Base-by-base conservation (phyloP, 2,113 vertebrate species). In the Gymnocephalus cernua region DNA sequence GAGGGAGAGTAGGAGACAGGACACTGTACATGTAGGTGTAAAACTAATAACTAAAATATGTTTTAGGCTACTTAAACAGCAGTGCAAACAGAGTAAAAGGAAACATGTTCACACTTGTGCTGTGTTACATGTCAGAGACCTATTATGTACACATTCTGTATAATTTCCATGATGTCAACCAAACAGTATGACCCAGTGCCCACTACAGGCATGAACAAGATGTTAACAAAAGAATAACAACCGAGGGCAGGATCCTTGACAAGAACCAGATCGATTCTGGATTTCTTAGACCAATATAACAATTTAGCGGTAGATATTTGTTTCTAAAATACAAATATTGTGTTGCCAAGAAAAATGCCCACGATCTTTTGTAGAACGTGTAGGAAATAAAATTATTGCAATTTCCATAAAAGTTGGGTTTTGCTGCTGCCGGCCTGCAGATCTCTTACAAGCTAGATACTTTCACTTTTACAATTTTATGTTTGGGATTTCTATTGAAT, bases 21-120 rank as follows among this genome's bases (percentile, higher is more conserved):
- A n/a, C 25, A 3, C 23, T 63, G 56, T n/a, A n/a, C n/a, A 6
- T 9, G 14, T 23, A 14, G n/a, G 1, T 21, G 15, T 12, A 56
- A 62, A 83, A 63, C 2, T 21, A 53, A 64, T 1, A 63, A 57
- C n/a, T 41, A 29, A 48, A 59, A 71, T 29, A 18, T 65, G 25
- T 9, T 80, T 78, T 44, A n/a, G n/a, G n/a, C n/a, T n/a, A 68
- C 12, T 57, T 19, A 21, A 48, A 23, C 1, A 3, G 0, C 29
- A 13, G 0, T 61, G 11, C 10, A 69, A 38, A 64, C 23, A 21
- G 2, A 58, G 11, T 23, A 4, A 23, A 38, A 10, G 51, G 11
- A 15, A 15, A 56, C 29, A 65, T 51, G 51, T 50, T 38, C 3
- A 38, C 16, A 62, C 11, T 7, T 23, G 15, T 16, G 14, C 3